phyloP scores from a whole-genome alignment of 2,888 invertebrate genomes.

The Augochlorella aurata region DNA sequence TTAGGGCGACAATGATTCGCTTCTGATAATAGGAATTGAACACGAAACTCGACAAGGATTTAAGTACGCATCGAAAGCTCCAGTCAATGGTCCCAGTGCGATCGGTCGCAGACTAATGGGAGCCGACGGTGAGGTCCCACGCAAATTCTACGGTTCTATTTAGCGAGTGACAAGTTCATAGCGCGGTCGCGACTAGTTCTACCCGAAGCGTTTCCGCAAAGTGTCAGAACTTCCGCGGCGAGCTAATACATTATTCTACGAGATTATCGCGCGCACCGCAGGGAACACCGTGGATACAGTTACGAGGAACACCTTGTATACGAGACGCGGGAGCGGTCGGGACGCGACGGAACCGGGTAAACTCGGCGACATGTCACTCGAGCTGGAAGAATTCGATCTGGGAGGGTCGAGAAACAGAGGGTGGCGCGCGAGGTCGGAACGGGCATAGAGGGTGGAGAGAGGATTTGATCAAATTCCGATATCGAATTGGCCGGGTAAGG shows the following conservation, averaged over 20 bases:
- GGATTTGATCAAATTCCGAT: slow-evolving; percentile 81
- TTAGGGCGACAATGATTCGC: too few relatives aligned
- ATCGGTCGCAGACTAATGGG: background rate
- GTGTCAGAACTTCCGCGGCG: background rate
- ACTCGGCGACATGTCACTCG: slow-evolving; percentile 81
- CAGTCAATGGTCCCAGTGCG: background rate
- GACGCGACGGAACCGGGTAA: slow-evolving; percentile 67
- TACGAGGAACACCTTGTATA: slow-evolving; percentile 24
- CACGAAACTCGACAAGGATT: too few relatives aligned
- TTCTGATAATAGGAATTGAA: too few relatives aligned
- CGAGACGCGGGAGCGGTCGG: slow-evolving; percentile 8
- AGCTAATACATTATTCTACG: slow-evolving; percentile 5
- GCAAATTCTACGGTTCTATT: background rate
- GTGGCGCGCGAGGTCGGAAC: slow-evolving; percentile 13
- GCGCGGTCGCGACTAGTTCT: background rate
- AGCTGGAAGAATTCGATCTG: slow-evolving; percentile 81
- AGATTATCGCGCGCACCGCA: background rate
- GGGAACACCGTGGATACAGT: slow-evolving; percentile 6
- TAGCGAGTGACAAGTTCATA: background rate
- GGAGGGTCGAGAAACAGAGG: slow-evolving; percentile 62
- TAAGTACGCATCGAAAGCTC: too few relatives aligned
- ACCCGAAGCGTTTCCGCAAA: background rate
- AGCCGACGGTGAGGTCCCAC: background rate
- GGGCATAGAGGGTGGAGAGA: slow-evolving; percentile 49
- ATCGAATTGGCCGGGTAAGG: slow-evolving; percentile 74